phyloP scores from a whole-genome alignment of 1,140 invertebrate genomes.

The Bacillus rossius region DNA sequence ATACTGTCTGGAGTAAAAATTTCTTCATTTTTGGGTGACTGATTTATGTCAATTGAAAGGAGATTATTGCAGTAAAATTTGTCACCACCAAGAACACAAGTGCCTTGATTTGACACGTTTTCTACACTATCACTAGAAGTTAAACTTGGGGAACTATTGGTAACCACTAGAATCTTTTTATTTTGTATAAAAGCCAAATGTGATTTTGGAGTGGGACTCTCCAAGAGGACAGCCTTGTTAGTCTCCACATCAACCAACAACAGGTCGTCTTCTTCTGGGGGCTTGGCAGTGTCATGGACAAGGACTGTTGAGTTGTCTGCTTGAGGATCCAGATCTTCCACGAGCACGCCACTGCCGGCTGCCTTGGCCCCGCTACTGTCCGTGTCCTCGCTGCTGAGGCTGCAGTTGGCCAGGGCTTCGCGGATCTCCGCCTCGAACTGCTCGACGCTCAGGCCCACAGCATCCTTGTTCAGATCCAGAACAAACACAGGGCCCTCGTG shows the following conservation, averaged over 20 bases:
- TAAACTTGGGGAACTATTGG: neutral
- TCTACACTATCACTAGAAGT: slow-evolving; percentile 25
- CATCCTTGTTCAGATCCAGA: slow-evolving; percentile 4
- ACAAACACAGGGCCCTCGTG: slow-evolving; percentile 10
- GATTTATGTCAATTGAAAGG: too few relatives aligned
- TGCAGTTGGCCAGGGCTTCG: slow-evolving; percentile 19
- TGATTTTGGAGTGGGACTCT: slow-evolving; percentile 33
- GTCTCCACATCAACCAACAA: slow-evolving; percentile 50
- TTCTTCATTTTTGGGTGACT: neutral
- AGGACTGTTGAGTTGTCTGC: neutral
- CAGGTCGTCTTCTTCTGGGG: slow-evolving; percentile 43
- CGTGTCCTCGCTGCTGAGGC: slow-evolving; percentile 6
- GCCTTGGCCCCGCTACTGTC: neutral
- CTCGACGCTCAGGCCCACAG: neutral
- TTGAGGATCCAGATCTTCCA: slow-evolving; percentile 23
- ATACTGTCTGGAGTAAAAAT: slow-evolving; percentile 27
- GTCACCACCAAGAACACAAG: neutral
- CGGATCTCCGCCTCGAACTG: slow-evolving; percentile 26
- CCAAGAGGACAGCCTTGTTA: slow-evolving; percentile 46
- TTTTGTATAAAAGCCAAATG: slow-evolving; percentile 24
- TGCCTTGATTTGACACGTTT: slow-evolving; percentile 27
- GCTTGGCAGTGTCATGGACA: neutral
- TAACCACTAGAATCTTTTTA: neutral
- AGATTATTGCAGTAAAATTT: neutral
- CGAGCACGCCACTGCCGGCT: slow-evolving; percentile 12